These are phyloP conservation scores for Melipona beecheii DNA, from an alignment of 2,888 invertebrate species.

Conservation along the genomic window DNA sequence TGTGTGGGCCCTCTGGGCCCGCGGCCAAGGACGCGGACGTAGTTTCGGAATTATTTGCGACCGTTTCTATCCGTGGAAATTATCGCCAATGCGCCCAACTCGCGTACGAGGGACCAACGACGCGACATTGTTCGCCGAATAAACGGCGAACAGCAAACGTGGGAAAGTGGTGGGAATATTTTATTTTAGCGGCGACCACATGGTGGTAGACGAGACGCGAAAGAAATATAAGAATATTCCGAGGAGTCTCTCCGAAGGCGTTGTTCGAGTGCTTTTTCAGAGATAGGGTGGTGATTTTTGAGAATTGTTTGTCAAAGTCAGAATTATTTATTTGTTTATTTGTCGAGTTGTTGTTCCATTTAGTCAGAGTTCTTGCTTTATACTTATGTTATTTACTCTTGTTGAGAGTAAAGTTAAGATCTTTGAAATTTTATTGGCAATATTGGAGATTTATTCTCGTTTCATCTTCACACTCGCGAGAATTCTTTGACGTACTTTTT, in stretches of 20 bases:
- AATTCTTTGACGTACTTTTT: too few relatives aligned
- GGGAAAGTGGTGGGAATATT: constrained; percentile 29
- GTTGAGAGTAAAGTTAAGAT: too few relatives aligned
- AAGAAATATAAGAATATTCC: background rate
- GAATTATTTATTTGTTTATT: too few relatives aligned
- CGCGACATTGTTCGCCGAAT: background rate
- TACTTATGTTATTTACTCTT: too few relatives aligned
- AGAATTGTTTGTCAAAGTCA: background rate
- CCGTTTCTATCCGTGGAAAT: constrained; percentile 48
- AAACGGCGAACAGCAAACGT: background rate
- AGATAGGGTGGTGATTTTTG: background rate
- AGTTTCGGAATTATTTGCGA: constrained; percentile 57
- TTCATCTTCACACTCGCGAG: too few relatives aligned
- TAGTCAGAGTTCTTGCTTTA: too few relatives aligned
- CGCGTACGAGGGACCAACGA: background rate
- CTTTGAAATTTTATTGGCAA: too few relatives aligned
- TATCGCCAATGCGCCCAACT: constrained; percentile 42
- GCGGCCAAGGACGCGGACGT: constrained; percentile 21
- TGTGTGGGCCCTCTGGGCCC: constrained; percentile 22
- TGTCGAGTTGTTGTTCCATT: too few relatives aligned
- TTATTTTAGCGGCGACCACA: background rate
- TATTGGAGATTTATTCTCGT: too few relatives aligned
- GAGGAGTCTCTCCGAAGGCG: too few relatives aligned
- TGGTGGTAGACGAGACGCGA: background rate
- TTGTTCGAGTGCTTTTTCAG: background rate